A percentile compares a stretch with the other conserved stretches of the same genome.
Conservation (phyloP, 2,797 vertebrate species). For the Lerista edwardsae region DNA sequence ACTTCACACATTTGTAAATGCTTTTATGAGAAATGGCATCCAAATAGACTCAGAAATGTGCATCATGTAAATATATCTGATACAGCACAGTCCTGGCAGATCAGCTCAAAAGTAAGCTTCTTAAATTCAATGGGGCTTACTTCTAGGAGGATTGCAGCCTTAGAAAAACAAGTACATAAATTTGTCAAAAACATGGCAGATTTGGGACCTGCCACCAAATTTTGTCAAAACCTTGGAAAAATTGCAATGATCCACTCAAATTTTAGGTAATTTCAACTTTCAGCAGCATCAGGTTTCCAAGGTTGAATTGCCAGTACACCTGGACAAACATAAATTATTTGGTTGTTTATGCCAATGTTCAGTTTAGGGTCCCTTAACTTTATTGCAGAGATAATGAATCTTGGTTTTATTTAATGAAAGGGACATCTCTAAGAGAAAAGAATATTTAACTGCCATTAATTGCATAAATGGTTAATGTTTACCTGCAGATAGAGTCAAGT, state of each 20-base stretch:
- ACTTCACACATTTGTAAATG: too few relatives aligned
- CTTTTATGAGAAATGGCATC: too few relatives aligned
- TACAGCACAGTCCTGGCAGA: too few relatives aligned
- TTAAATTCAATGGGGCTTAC: too few relatives aligned
- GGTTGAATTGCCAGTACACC: background rate
- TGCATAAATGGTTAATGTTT: background rate
- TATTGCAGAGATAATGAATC: background rate
- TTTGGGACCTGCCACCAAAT: background rate
- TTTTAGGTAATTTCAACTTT: background rate
- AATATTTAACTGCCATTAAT: slow-evolving; percentile 11
- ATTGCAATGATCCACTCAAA: background rate
- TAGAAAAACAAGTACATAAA: too few relatives aligned
- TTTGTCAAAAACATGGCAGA: background rate
- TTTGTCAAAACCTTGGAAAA: background rate
- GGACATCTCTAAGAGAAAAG: background rate
- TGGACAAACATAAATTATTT: background rate
- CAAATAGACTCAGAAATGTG: too few relatives aligned
- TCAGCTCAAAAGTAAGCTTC: too few relatives aligned
- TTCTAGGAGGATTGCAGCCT: too few relatives aligned
- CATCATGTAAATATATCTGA: too few relatives aligned
- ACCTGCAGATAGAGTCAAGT: background rate
- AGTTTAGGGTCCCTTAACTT: background rate
- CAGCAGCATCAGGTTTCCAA: background rate
- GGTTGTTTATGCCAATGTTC: background rate
- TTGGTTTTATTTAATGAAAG: background rate